phyloP scores from a whole-genome alignment of 2,797 vertebrate genomes.

The Rachycentron canadum region DNA sequence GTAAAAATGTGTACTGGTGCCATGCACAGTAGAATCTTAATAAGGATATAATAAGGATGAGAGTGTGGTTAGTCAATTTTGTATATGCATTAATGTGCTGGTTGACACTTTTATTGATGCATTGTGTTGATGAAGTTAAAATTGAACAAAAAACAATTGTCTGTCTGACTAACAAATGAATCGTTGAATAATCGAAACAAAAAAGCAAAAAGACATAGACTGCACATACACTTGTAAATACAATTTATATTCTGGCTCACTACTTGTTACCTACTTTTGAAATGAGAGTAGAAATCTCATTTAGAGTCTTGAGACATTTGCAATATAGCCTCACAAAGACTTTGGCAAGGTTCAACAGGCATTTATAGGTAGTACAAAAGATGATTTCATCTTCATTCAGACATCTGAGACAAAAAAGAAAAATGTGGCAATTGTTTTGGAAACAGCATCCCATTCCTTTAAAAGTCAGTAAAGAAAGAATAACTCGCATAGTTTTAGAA shows the following conservation, averaged over 20 bases:
- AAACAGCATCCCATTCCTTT: neutral
- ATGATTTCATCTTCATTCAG: neutral
- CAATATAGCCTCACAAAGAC: neutral
- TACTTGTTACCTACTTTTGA: neutral
- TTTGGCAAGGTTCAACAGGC: neutral
- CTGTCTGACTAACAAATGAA: neutral
- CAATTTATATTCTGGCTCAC: neutral
- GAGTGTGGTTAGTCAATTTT: neutral
- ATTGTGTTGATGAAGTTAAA: neutral
- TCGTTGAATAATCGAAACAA: neutral
- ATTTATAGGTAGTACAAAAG: neutral
- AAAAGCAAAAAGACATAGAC: neutral
- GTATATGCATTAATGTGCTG: neutral
- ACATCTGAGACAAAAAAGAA: neutral
- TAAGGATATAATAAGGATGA: neutral
- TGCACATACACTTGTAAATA: neutral
- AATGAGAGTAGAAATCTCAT: neutral
- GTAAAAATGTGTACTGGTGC: neutral
- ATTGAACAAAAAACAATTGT: neutral
- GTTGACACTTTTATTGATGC: constrained; percentile 20
- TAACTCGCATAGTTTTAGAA: neutral
- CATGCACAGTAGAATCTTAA: neutral
- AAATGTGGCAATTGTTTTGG: neutral
- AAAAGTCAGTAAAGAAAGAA: neutral
- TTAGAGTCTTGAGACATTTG: neutral